These are phyloP conservation scores for Ctenoplectra terminalis DNA, from an alignment of 1,140 invertebrate genomes.

Conservation along the genomic window DNA sequence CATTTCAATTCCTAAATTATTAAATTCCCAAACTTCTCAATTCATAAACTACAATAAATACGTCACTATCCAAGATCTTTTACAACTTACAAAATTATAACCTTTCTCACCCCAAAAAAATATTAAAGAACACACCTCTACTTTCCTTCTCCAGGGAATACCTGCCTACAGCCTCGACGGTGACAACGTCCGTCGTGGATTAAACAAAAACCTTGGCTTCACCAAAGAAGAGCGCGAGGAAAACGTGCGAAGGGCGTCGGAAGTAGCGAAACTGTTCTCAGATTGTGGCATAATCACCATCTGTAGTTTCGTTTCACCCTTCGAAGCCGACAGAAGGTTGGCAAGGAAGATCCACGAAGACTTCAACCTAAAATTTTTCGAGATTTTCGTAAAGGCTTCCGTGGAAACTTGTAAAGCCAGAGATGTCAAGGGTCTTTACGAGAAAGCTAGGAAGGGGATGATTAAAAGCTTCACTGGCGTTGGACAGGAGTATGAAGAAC, in stretches of 20 bases:
- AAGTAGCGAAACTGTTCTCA: constrained; percentile 98
- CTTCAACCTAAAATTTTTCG: constrained; percentile 93
- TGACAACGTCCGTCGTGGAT: constrained; percentile 97
- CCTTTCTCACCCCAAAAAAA: too few species aligned
- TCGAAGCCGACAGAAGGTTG: constrained; percentile 93
- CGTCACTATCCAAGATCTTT: too few species aligned
- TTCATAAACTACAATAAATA: too few species aligned
- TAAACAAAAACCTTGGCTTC: constrained; percentile 98
- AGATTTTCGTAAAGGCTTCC: constrained; percentile 97
- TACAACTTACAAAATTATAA: too few species aligned
- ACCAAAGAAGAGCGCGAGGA: constrained; percentile 95
- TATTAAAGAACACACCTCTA: neutral
- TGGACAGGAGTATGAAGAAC: constrained; percentile 96
- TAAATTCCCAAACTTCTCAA: too few species aligned
- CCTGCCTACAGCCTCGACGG: constrained; percentile 97
- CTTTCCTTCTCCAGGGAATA: constrained; percentile 59
- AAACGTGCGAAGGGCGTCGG: too few species aligned
- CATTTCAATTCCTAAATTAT: too few species aligned
- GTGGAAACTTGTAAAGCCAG: constrained; percentile 95
- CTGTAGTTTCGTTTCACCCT: constrained; percentile 98
- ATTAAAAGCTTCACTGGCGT: constrained; percentile 99
- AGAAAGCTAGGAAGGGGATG: constrained; percentile 96
- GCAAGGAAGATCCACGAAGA: constrained; percentile 94
- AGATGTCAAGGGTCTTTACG: constrained; percentile 98
- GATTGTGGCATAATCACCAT: constrained; percentile 97